Conservation (phyloP, 2,113 vertebrate species). For the Chloropsis cyanopogon region DNA sequence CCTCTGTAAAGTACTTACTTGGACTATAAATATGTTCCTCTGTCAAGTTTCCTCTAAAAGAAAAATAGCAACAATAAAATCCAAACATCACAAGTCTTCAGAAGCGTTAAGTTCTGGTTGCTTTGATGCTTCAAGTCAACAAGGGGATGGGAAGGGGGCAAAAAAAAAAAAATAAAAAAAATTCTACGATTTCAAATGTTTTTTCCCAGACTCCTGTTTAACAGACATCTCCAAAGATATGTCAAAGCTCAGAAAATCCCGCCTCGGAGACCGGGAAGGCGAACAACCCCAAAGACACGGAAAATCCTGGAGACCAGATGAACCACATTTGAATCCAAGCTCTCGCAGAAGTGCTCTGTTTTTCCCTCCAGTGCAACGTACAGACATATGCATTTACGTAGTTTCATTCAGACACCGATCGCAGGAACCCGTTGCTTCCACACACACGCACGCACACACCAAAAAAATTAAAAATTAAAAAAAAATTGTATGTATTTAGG, state of each 20-base stretch:
- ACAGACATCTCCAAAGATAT: constrained; percentile 60
- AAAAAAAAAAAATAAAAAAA: background rate
- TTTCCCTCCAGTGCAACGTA: constrained; percentile 63
- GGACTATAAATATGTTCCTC: constrained; percentile 71
- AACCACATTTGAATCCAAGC: constrained; percentile 57
- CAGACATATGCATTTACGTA: constrained; percentile 49
- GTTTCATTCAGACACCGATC: constrained; percentile 66
- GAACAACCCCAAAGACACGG: constrained; percentile 42
- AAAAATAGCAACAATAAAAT: constrained; percentile 59
- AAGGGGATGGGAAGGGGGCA: background rate
- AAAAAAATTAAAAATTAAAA: background rate
- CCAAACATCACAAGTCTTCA: constrained; percentile 64
- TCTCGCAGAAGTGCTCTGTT: constrained; percentile 61
- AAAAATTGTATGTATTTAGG: background rate
- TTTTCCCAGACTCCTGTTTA: constrained; percentile 56
- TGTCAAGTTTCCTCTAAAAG: constrained; percentile 72
- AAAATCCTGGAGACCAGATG: constrained; percentile 64
- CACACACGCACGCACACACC: background rate
- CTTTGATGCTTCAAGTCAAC: constrained; percentile 67
- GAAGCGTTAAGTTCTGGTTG: constrained; percentile 32
- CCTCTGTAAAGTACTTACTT: constrained; percentile 76
- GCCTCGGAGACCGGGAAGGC: constrained; percentile 43
- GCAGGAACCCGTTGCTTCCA: constrained; percentile 46
- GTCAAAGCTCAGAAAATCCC: constrained; percentile 67
- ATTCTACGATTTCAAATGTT: constrained; percentile 30